These are phyloP conservation scores for Melipona bicolor DNA, from an alignment of 2,888 invertebrate species.

Conservation along the genomic window DNA sequence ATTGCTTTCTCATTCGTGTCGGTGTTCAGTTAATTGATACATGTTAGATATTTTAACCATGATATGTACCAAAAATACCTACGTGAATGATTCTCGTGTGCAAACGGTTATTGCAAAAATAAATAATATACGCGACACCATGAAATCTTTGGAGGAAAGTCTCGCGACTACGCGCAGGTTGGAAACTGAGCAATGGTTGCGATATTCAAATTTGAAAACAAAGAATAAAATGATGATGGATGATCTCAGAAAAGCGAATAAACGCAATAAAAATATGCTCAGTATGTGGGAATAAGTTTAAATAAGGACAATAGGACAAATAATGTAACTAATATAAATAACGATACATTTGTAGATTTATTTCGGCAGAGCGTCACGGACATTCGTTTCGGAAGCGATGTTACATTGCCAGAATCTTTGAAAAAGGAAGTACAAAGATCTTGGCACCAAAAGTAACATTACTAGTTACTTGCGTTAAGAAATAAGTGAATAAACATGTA, in stretches of 20 bases:
- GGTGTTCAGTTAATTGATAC: neutral
- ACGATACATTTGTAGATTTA: slow-evolving; percentile 67
- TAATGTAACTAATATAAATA: neutral
- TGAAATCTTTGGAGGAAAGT: slow-evolving; percentile 67
- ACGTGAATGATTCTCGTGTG: neutral
- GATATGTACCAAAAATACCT: neutral
- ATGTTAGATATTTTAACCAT: neutral
- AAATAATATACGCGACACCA: slow-evolving; percentile 44
- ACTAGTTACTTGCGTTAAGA: neutral
- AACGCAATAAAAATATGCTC: slow-evolving; percentile 75
- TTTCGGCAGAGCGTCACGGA: slow-evolving; percentile 76
- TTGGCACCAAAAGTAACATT: slow-evolving; percentile 76
- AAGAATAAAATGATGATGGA: slow-evolving; percentile 60
- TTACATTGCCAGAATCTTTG: slow-evolving; percentile 69
- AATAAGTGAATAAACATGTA: neutral
- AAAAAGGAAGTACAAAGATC: slow-evolving; percentile 72
- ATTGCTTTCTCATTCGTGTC: neutral
- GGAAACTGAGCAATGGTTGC: slow-evolving; percentile 68
- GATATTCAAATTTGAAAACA: slow-evolving; percentile 67
- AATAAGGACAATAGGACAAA: neutral
- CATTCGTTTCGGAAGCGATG: slow-evolving; percentile 61
- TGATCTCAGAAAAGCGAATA: slow-evolving; percentile 71
- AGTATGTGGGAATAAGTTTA: slow-evolving; percentile 60
- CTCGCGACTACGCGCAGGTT: slow-evolving; percentile 68
- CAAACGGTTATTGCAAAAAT: slow-evolving; percentile 31